phyloP scores from a whole-genome alignment of 2,113 vertebrate species.

The Suricata suricatta region DNA sequence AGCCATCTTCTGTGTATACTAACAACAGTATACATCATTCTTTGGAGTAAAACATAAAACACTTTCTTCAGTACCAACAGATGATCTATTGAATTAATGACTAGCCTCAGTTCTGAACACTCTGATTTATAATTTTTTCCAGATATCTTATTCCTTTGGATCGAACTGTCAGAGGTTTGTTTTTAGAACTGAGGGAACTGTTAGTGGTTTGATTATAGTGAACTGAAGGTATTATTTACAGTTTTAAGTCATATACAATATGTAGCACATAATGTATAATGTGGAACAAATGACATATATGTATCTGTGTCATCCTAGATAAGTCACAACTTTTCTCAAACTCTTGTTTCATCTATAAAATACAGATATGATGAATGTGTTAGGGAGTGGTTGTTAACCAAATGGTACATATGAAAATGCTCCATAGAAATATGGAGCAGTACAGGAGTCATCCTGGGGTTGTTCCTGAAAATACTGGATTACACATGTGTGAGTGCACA shows the following conservation, averaged over 20 bases:
- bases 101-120: not conserved
- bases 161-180: not conserved
- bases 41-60: not conserved
- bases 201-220: not conserved
- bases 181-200: not conserved
- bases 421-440: not conserved
- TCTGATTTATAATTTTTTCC: not conserved
- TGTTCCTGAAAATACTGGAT: not conserved
- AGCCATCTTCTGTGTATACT: not conserved
- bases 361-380: not conserved
- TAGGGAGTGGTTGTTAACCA: not conserved
- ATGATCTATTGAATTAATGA: not conserved
- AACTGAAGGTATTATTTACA: constrained; percentile 33
- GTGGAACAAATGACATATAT: not conserved
- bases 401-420: not conserved
- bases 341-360: not conserved
- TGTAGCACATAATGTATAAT: not conserved
- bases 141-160: not conserved
- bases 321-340: not conserved
- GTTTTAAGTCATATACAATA: constrained; percentile 6
- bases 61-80: not conserved
- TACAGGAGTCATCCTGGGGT: not conserved
- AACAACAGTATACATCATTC: not conserved
- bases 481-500: not conserved
- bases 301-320: not conserved